A percentile compares a stretch with the other conserved stretches of the same genome.
phyloP scores from a whole-genome alignment of 1,140 invertebrate genomes.

The Drosophila tristis region DNA sequence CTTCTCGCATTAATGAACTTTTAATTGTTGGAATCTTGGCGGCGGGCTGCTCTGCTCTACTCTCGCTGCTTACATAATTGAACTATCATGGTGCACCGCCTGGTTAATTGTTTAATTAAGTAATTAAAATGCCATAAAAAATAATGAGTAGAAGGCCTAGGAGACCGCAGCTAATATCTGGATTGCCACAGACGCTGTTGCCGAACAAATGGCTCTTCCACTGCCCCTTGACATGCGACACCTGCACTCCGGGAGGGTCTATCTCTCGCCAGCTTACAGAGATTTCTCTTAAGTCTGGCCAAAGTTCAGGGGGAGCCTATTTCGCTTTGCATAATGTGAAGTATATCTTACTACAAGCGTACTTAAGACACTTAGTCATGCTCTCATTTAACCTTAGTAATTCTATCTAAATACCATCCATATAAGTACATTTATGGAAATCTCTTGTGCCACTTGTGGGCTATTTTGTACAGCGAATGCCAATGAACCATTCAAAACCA shows the following conservation, averaged over 20 bases:
- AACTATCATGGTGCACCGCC: slow-evolving; percentile 56
- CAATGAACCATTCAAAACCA: too few species aligned
- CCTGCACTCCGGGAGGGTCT: neutral
- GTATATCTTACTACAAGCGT: too few species aligned
- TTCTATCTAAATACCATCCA: too few species aligned
- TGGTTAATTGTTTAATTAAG: slow-evolving; percentile 82
- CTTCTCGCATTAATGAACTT: slow-evolving; percentile 68
- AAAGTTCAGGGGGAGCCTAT: too few species aligned
- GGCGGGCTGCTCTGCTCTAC: neutral
- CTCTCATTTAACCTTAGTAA: too few species aligned
- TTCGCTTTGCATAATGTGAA: neutral
- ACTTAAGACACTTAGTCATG: too few species aligned
- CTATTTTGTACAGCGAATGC: too few species aligned
- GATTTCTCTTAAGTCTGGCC: neutral
- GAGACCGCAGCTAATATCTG: slow-evolving; percentile 16
- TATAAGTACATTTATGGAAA: too few species aligned
- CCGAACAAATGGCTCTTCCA: slow-evolving; percentile 42
- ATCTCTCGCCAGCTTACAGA: neutral
- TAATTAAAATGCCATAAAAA: slow-evolving; percentile 79
- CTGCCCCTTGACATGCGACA: slow-evolving; percentile 70
- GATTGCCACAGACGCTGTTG: slow-evolving; percentile 24
- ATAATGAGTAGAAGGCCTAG: slow-evolving; percentile 63
- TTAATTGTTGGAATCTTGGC: slow-evolving; percentile 77
- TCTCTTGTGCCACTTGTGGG: too few species aligned
- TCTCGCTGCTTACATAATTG: slow-evolving; percentile 74